These are phyloP conservation scores for Hyperoplus lanceolatus DNA, from an alignment of 2,797 vertebrate genomes.

Conservation along the genomic window DNA sequence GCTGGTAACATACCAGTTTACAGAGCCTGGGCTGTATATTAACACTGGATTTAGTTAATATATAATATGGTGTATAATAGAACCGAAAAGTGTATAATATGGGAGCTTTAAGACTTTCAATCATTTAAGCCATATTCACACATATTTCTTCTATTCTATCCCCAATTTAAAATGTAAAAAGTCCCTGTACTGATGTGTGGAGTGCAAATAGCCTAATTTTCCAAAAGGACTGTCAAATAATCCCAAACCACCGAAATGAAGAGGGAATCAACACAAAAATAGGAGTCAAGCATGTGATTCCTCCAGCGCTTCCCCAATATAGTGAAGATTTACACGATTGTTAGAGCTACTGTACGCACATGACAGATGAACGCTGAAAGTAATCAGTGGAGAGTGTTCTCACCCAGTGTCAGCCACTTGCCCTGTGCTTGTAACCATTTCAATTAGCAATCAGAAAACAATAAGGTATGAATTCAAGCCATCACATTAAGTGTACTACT, in stretches of 20 bases:
- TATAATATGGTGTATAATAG: no score
- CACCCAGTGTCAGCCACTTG: no score
- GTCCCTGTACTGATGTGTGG: background rate
- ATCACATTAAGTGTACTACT: slow-evolving; percentile 13
- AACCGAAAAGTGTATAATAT: background rate
- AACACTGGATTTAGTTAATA: no score
- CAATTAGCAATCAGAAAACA: slow-evolving; percentile 3
- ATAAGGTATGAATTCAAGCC: slow-evolving; percentile 14
- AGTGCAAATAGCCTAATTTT: background rate
- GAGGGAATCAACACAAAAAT: background rate
- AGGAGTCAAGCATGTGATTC: background rate
- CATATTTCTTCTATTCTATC: background rate
- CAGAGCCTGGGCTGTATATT: no score
- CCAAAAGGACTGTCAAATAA: background rate
- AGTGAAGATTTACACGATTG: background rate
- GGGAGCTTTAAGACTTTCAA: slow-evolving; percentile 1
- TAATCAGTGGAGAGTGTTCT: background rate
- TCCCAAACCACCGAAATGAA: background rate
- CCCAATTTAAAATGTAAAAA: background rate
- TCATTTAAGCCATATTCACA: background rate
- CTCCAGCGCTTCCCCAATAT: background rate
- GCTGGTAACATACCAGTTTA: no score
- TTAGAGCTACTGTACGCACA: background rate
- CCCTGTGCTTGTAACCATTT: background rate
- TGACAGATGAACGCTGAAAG: background rate